These are phyloP conservation scores for Ostrea edulis DNA, from an alignment of 1,140 invertebrate species.

Conservation along the genomic window DNA sequence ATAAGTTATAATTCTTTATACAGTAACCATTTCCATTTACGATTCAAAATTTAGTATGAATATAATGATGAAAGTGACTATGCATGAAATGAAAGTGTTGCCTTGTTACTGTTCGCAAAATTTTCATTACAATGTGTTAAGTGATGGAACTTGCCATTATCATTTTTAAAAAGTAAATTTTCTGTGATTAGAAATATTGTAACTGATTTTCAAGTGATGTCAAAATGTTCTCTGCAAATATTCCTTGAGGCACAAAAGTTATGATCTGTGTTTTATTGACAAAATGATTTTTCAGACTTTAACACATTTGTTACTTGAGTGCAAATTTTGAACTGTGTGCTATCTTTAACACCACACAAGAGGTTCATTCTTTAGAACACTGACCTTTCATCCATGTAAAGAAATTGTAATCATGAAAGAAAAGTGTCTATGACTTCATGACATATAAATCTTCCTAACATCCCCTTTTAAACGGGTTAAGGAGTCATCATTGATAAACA, in stretches of 20 bases:
- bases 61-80: no score
- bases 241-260: neutral
- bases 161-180: neutral
- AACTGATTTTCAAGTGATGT: neutral
- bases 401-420: conserved; percentile 7
- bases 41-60: no score
- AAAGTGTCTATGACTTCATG: neutral
- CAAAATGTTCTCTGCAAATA: neutral
- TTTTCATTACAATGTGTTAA: neutral
- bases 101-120: neutral
- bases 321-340: neutral
- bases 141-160: neutral
- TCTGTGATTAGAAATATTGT: neutral
- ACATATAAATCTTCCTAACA: neutral
- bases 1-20: no score
- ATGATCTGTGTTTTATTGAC: neutral
- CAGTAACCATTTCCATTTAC: no score
- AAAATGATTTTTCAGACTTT: neutral
- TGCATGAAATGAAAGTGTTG: neutral
- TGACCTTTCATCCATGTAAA: neutral
- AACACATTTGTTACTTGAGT: neutral
- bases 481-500: no score
- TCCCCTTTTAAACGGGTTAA: no score
- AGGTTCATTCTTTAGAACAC: neutral
- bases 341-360: neutral